Evolutionary conservation across 1,140 invertebrate species (phyloP).

Genomic region (Zaprionus kolodkinae): DNA sequence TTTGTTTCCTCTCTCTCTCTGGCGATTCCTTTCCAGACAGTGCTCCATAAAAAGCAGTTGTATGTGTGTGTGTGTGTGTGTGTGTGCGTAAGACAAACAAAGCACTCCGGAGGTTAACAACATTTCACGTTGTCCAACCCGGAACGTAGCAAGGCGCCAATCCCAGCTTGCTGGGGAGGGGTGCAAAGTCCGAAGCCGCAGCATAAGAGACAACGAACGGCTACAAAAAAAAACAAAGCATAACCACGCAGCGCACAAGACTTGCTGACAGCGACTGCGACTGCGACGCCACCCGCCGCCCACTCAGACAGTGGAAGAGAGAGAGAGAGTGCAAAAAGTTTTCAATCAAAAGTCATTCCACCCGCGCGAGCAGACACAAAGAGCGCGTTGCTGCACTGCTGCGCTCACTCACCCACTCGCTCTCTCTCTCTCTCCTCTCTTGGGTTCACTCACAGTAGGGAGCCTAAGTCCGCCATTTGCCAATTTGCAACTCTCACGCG

Average conservation of each 20-base stretch:
- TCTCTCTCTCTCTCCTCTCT: too few species aligned
- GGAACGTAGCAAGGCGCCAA: conserved; percentile 43
- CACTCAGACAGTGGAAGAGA: conserved; percentile 12
- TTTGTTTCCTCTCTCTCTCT: conserved; percentile 3
- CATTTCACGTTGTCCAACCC: conserved; percentile 56
- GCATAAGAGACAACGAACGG: conserved; percentile 29
- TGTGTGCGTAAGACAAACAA: conserved; percentile 29
- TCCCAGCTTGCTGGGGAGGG: conserved; percentile 9
- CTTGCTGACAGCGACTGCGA: background rate
- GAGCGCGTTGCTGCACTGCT: conserved; percentile 8
- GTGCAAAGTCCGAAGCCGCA: conserved; percentile 33
- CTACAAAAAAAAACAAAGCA: conserved; percentile 53
- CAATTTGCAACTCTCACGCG: conserved; percentile 3
- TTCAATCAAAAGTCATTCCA: conserved; percentile 44
- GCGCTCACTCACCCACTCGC: conserved; percentile 4
- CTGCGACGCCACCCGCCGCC: conserved; percentile 26
- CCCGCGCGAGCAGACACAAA: conserved; percentile 35
- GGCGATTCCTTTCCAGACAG: conserved; percentile 15
- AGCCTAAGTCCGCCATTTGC: conserved; percentile 13
- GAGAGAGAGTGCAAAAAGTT: conserved; percentile 13
- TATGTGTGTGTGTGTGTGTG: background rate
- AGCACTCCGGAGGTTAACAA: conserved; percentile 63
- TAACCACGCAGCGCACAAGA: conserved; percentile 48
- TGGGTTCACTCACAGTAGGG: conserved; percentile 11
- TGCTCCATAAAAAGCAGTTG: conserved; percentile 18